Conservation (phyloP, 2,797 vertebrate genomes). For the Neopelma chrysocephalum region DNA sequence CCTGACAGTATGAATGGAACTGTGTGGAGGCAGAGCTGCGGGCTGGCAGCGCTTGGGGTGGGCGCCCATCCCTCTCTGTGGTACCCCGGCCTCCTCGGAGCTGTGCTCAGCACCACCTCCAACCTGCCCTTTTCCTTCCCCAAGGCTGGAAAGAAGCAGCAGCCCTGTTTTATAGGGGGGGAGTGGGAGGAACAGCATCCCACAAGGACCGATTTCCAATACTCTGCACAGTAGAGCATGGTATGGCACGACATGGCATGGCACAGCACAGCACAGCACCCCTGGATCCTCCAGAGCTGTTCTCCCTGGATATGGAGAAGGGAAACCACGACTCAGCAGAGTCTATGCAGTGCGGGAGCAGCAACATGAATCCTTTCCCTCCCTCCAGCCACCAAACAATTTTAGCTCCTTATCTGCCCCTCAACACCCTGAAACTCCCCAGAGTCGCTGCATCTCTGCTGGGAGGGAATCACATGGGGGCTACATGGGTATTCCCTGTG, state of each 20-base stretch:
- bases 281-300: neutral
- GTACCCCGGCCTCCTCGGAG: fast-evolving
- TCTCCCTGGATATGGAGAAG: neutral
- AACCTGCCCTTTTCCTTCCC: neutral
- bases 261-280: neutral
- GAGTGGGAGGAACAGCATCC: neutral
- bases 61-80: fast-evolving
- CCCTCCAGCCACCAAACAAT: neutral
- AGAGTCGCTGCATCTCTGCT: fast-evolving
- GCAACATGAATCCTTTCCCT: neutral
- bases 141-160: neutral
- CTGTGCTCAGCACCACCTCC: neutral
- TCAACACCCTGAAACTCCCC: neutral
- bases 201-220: neutral
- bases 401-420: neutral
- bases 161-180: neutral
- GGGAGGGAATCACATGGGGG: neutral
- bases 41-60: neutral
- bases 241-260: neutral
- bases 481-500: neutral
- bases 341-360: neutral
- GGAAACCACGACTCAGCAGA: neutral
- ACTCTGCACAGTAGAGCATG: neutral
- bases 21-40: neutral
- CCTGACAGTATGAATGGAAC: conserved; percentile 48